Conservation (phyloP, 2,888 invertebrate genomes). For the Tipula unca region DNA sequence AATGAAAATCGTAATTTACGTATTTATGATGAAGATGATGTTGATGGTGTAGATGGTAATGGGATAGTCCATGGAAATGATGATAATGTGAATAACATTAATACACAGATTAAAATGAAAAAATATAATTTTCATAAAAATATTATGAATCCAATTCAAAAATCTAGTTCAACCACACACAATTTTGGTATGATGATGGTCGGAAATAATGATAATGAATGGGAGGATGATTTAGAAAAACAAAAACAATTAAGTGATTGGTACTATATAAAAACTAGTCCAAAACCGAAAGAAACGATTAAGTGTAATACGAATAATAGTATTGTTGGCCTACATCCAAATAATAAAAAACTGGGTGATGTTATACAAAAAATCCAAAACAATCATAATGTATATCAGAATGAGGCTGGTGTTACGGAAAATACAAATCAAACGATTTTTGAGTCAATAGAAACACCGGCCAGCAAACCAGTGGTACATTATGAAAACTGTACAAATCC, state of each 20-base stretch:
- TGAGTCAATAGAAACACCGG: background rate
- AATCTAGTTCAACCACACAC: conserved; percentile 14
- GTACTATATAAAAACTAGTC: conserved; percentile 31
- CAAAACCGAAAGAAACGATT: conserved; percentile 23
- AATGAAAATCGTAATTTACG: conserved; percentile 16
- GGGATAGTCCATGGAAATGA: background rate
- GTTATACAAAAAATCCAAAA: background rate
- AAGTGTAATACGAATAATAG: background rate
- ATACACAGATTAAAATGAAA: background rate
- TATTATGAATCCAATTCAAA: conserved; percentile 15
- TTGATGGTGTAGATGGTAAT: background rate
- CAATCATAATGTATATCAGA: background rate
- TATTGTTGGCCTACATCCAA: background rate
- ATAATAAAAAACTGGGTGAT: background rate
- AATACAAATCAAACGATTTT: background rate
- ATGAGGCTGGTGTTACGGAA: background rate
- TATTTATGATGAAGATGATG: background rate
- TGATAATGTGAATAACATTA: background rate
- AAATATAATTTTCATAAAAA: background rate
- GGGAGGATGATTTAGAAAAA: conserved; percentile 25
- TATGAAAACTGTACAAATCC: background rate
- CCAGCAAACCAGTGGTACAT: background rate
- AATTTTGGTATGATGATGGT: background rate
- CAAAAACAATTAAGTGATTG: conserved; percentile 31
- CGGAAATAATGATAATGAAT: background rate